Percentiles rank a stretch among this genome's conserved stretches.
Conservation (phyloP, 2,113 vertebrate species). For the Eira barbara region DNA sequence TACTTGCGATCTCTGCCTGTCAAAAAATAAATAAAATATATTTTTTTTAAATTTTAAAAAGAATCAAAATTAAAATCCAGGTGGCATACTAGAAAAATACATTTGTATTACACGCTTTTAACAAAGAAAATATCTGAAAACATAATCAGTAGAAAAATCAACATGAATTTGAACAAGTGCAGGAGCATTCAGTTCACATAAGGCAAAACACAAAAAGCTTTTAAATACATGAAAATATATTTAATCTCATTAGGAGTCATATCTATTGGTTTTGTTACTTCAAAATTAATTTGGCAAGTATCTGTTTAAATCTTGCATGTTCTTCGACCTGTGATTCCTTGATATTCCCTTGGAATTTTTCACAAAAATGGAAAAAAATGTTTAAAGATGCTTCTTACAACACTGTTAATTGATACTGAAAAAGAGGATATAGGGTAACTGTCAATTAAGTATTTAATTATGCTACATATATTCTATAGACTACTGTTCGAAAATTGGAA, state of each 20-base stretch:
- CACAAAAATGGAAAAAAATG: background rate
- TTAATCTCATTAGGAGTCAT: background rate
- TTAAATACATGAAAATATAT: background rate
- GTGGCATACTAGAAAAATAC: background rate
- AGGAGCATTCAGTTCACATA: background rate
- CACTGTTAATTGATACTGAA: background rate
- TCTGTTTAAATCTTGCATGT: background rate
- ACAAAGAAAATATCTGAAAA: background rate
- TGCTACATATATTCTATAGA: background rate
- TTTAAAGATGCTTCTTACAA: background rate
- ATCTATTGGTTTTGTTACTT: background rate
- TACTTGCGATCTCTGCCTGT: too few relatives aligned
- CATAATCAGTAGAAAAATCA: background rate
- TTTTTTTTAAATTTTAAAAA: background rate
- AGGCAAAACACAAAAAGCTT: background rate
- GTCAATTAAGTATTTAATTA: background rate
- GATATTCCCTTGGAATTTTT: background rate
- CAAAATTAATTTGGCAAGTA: background rate
- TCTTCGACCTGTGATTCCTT: background rate
- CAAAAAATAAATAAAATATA: too few relatives aligned
- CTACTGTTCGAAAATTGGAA: background rate
- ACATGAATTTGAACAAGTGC: background rate
- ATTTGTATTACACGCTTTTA: background rate
- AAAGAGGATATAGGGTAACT: background rate
- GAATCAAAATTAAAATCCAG: background rate